phyloP scores from a whole-genome alignment of 2,797 vertebrate genomes.

The Mionectes olivaceus region DNA sequence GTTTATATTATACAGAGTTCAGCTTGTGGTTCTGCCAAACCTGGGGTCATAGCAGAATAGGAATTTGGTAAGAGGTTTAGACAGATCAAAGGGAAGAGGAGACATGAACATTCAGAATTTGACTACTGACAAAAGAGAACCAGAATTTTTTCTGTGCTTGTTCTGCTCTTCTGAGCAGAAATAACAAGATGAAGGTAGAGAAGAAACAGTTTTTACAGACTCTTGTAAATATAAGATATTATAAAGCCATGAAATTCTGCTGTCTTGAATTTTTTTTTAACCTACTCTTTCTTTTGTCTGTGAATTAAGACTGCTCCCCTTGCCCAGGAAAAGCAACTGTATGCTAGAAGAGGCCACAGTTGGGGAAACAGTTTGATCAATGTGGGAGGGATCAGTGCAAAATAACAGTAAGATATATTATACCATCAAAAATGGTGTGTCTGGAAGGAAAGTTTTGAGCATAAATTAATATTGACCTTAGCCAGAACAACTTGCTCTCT shows the following conservation, averaged over 20 bases:
- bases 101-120: neutral
- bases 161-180: neutral
- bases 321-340: constrained; percentile 7
- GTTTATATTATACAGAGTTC: neutral
- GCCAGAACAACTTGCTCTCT: constrained; percentile 57
- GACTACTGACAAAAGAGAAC: neutral
- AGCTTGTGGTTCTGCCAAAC: neutral
- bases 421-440: constrained; percentile 27
- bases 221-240: neutral
- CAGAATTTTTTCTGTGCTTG: neutral
- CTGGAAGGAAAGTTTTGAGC: constrained; percentile 58
- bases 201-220: neutral
- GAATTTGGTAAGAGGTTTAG: constrained; percentile 15
- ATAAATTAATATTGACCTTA: constrained; percentile 60
- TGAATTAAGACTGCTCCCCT: constrained; percentile 32
- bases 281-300: constrained; percentile 44
- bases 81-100: neutral
- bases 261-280: constrained; percentile 19
- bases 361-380: constrained; percentile 46
- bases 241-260: constrained; percentile 22
- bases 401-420: constrained; percentile 63
- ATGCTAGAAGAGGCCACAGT: constrained; percentile 47
- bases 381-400: constrained; percentile 41
- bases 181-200: neutral
- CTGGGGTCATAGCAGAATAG: neutral